Percentiles rank a stretch among this genome's conserved stretches.
phyloP scores from a whole-genome alignment of 2,797 vertebrate species.

The Petrocephalus sullivani region DNA sequence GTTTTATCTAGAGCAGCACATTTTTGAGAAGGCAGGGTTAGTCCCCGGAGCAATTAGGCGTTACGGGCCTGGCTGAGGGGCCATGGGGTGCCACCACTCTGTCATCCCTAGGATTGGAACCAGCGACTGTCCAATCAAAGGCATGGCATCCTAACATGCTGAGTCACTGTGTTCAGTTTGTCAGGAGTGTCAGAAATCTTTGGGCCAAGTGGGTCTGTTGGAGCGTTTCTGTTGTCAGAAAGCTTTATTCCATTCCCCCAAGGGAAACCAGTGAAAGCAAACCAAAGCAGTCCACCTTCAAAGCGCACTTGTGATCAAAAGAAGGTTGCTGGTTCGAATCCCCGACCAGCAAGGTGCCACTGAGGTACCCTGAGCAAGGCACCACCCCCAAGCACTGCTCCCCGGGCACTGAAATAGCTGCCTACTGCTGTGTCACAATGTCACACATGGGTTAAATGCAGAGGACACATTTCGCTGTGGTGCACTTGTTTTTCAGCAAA shows the following conservation, averaged over 20 bases:
- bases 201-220: neutral
- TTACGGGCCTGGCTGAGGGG: neutral
- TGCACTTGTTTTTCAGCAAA: too few species aligned
- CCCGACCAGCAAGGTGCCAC: too few species aligned
- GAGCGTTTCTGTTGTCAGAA: neutral
- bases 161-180: neutral
- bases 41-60: neutral
- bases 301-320: too few species aligned
- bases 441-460: too few species aligned
- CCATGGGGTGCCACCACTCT: neutral
- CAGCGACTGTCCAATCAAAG: neutral
- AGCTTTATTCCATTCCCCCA: neutral
- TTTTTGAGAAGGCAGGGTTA: neutral
- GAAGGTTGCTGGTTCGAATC: too few species aligned
- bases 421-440: too few species aligned
- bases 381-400: too few species aligned
- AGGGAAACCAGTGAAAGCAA: too few species aligned
- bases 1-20: neutral
- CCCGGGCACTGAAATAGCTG: too few species aligned
- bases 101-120: neutral
- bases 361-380: too few species aligned
- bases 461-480: too few species aligned
- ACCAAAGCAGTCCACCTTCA: neutral
- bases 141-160: neutral
- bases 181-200: neutral